Percentiles rank a stretch among this genome's conserved stretches.
phyloP scores from a whole-genome alignment of 1,140 invertebrate species.

The Steinernema feltiae region DNA sequence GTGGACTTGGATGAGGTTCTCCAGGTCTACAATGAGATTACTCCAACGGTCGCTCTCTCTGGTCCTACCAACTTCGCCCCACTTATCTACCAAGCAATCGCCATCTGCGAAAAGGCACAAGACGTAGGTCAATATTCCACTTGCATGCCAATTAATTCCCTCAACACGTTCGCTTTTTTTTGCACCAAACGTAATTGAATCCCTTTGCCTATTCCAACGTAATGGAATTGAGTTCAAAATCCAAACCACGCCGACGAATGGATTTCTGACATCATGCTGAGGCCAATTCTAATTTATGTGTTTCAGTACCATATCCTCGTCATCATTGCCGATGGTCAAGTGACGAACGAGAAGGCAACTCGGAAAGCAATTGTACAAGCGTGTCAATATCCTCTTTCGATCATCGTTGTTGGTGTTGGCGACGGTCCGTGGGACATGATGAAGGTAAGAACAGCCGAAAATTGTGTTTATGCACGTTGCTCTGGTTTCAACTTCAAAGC shows the following conservation, averaged over 20 bases:
- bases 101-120: conserved; percentile 58
- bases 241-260: not conserved
- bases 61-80: conserved; percentile 62
- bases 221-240: not conserved
- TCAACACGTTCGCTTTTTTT: too few relatives aligned
- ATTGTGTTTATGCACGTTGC: not conserved
- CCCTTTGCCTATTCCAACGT: not conserved
- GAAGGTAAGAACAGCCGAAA: conserved; percentile 42
- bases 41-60: conserved; percentile 57
- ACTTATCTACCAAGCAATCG: conserved; percentile 61
- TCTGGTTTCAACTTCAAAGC: too few relatives aligned
- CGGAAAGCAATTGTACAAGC: conserved; percentile 63
- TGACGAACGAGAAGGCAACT: conserved; percentile 60
- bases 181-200: too few relatives aligned
- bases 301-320: conserved; percentile 63
- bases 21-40: conserved; percentile 55
- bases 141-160: too few relatives aligned
- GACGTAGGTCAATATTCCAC: conserved; percentile 44
- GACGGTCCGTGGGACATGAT: conserved; percentile 64
- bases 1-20: conserved; percentile 40
- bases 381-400: conserved; percentile 62
- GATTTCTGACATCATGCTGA: not conserved
- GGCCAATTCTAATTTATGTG: not conserved
- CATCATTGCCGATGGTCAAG: conserved; percentile 63
- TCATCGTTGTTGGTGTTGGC: conserved; percentile 65